Conservation (phyloP, 2,797 vertebrate genomes). For the Miichthys miiuy region DNA sequence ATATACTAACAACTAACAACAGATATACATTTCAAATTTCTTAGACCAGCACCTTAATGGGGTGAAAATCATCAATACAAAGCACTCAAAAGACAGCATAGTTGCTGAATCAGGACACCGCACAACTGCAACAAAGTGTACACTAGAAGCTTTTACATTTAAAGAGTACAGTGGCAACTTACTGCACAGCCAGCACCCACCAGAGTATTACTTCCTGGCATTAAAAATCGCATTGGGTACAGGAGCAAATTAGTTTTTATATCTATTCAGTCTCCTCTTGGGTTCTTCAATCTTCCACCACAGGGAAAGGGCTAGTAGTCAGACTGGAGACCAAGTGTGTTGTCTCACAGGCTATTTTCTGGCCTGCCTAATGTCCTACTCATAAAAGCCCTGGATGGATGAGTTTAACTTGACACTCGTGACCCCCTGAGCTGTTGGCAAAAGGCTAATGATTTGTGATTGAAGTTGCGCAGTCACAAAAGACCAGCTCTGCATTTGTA, state of each 20-base stretch:
- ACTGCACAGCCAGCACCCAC: constrained; percentile 26
- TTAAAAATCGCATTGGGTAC: constrained; percentile 66
- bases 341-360: constrained; percentile 59
- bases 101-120: constrained; percentile 23
- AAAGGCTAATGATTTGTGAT: constrained; percentile 69
- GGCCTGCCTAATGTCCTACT: constrained; percentile 65
- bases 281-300: constrained; percentile 57
- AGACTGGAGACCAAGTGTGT: constrained; percentile 49
- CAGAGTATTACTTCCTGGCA: constrained; percentile 64
- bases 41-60: not conserved
- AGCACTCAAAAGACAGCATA: not conserved
- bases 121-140: constrained; percentile 13
- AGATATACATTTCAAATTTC: not conserved
- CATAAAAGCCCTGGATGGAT: constrained; percentile 70
- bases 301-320: constrained; percentile 52
- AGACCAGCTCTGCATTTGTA: constrained; percentile 33
- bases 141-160: constrained; percentile 51
- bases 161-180: constrained; percentile 45
- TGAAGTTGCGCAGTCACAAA: constrained; percentile 57
- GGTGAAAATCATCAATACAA: constrained; percentile 25
- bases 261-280: constrained; percentile 59
- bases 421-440: constrained; percentile 59
- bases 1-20: not conserved
- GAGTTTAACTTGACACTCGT: constrained; percentile 65
- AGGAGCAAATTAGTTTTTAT: constrained; percentile 73